phyloP scores from a whole-genome alignment of 2,113 vertebrate species.

The Ammodytes dubius region DNA sequence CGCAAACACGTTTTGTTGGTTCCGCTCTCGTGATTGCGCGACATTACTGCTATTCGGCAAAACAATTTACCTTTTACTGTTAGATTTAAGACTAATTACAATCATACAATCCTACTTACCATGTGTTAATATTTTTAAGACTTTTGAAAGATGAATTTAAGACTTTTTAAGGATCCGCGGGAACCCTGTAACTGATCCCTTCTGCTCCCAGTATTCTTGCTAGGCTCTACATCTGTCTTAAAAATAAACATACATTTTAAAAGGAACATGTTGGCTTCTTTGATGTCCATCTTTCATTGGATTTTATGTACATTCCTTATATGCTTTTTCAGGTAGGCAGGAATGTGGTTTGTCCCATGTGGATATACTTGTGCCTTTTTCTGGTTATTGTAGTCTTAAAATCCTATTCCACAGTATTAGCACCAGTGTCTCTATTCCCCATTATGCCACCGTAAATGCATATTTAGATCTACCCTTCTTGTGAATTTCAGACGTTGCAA shows the following conservation, averaged over 20 bases:
- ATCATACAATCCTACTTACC: too few relatives aligned
- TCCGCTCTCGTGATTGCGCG: too few relatives aligned
- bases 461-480: constrained; percentile 84
- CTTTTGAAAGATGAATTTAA: too few relatives aligned
- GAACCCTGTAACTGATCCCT: rapidly evolving
- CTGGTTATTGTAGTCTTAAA: constrained; percentile 86
- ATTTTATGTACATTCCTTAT: constrained; percentile 73
- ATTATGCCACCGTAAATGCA: constrained; percentile 86
- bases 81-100: too few relatives aligned
- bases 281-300: not conserved
- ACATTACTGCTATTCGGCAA: too few relatives aligned
- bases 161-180: too few relatives aligned
- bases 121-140: too few relatives aligned
- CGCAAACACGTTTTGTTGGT: too few relatives aligned
- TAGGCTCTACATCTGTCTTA: not conserved
- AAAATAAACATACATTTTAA: too few relatives aligned
- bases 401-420: constrained; percentile 87
- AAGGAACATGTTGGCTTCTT: too few relatives aligned
- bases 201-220: not conserved
- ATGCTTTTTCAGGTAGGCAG: constrained; percentile 83
- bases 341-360: constrained; percentile 84
- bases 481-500: constrained; percentile 86
- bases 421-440: constrained; percentile 84
- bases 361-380: constrained; percentile 87
- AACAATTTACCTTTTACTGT: too few relatives aligned